Evolutionary conservation across 1,140 invertebrate genomes (phyloP).

Genomic region (Cydia fagiglandana): DNA sequence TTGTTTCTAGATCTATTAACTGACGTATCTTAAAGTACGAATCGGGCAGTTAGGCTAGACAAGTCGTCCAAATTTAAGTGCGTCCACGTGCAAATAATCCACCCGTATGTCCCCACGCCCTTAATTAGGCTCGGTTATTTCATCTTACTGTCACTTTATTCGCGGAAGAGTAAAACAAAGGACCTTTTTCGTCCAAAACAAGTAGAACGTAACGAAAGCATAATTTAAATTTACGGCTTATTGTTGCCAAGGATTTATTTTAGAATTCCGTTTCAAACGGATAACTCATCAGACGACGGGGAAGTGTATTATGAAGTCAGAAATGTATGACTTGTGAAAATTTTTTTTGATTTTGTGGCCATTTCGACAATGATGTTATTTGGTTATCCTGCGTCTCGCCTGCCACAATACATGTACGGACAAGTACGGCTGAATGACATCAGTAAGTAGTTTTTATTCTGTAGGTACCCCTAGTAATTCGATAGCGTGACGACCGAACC

Average conservation of each 20-base stretch:
- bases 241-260: constrained; percentile 31
- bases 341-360: background rate
- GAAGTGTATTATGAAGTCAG: background rate
- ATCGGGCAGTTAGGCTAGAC: no score
- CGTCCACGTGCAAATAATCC: constrained; percentile 34
- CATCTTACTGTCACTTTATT: constrained; percentile 65
- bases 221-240: constrained; percentile 25
- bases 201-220: constrained; percentile 31
- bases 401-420: no score
- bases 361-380: no score
- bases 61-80: background rate
- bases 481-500: no score
- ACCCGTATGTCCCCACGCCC: constrained; percentile 43
- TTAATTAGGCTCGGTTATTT: constrained; percentile 67
- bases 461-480: no score
- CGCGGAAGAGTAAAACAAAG: constrained; percentile 65
- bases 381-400: no score
- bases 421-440: no score
- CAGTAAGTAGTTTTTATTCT: no score
- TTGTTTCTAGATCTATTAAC: no score
- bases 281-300: constrained; percentile 4
- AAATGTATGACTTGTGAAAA: background rate
- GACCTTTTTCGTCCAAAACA: constrained; percentile 53
- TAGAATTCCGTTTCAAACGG: background rate
- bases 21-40: no score